Evolutionary conservation across 1,140 invertebrate genomes (phyloP).

Genomic region (Papilio helenus): DNA sequence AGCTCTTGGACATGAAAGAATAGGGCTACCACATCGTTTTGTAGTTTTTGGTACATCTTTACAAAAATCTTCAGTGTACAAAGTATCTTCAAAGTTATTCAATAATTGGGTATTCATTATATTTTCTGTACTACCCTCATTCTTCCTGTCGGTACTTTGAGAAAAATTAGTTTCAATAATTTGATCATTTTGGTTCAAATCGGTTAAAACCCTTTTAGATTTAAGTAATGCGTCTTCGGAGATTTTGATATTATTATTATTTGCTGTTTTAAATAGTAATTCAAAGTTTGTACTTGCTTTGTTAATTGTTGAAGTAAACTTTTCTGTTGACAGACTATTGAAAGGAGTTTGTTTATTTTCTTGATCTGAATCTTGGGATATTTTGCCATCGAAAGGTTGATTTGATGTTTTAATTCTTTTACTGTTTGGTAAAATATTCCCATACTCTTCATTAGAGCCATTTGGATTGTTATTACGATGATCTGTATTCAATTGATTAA

Average conservation of each 20-base stretch:
- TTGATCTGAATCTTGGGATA: slow-evolving; percentile 5
- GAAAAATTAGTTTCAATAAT: not conserved
- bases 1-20: slow-evolving; percentile 67
- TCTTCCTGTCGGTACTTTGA: not conserved
- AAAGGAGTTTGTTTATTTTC: not conserved
- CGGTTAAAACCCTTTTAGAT: slow-evolving; percentile 59
- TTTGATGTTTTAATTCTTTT: slow-evolving; percentile 52
- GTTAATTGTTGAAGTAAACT: not conserved
- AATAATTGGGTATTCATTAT: slow-evolving; percentile 68
- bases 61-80: slow-evolving; percentile 68
- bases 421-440: slow-evolving; percentile 55
- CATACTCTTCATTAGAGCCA: not conserved
- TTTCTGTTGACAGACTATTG: not conserved
- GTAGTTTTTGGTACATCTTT: slow-evolving; percentile 46
- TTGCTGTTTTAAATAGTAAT: slow-evolving; percentile 47
- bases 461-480: not conserved
- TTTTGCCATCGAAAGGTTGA: slow-evolving; percentile 41
- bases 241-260: slow-evolving; percentile 49
- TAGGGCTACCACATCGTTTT: slow-evolving; percentile 76
- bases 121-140: slow-evolving; percentile 39
- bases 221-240: slow-evolving; percentile 69
- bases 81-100: slow-evolving; percentile 66
- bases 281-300: not conserved
- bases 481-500: not conserved
- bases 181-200: slow-evolving; percentile 24